Evolutionary conservation across 1,140 invertebrate genomes (phyloP).

Genomic region (Mya arenaria): DNA sequence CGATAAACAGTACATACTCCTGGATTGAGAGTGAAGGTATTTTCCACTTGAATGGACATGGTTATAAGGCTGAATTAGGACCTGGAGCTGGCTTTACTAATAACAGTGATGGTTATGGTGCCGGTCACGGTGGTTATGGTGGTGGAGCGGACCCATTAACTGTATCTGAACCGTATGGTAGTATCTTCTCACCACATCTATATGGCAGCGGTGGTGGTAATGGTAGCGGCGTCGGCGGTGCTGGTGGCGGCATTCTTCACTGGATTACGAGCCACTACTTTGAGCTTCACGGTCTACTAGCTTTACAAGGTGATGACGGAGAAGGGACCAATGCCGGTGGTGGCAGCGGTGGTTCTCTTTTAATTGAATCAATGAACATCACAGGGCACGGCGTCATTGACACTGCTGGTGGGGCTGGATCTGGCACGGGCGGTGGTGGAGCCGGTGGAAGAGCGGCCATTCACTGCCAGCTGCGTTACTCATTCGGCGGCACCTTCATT

Average conservation of each 20-base stretch:
- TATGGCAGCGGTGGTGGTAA: constrained; percentile 72
- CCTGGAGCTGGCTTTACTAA: constrained; percentile 60
- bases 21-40: constrained; percentile 71
- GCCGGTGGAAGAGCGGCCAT: constrained; percentile 70
- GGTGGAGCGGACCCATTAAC: constrained; percentile 54
- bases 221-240: constrained; percentile 67
- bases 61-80: constrained; percentile 60
- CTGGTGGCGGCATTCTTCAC: constrained; percentile 68
- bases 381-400: constrained; percentile 73
- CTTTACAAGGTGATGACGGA: constrained; percentile 65
- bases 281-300: constrained; percentile 69
- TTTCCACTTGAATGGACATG: constrained; percentile 68
- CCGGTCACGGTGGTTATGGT: constrained; percentile 71
- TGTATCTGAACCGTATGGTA: constrained; percentile 63
- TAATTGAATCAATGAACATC: constrained; percentile 71
- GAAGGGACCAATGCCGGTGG: constrained; percentile 65
- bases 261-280: constrained; percentile 69
- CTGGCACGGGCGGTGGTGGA: constrained; percentile 63
- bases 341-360: constrained; percentile 70
- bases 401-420: constrained; percentile 56
- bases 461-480: constrained; percentile 69
- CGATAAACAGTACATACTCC: constrained; percentile 63
- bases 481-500: constrained; percentile 68
- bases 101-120: constrained; percentile 64
- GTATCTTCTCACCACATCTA: constrained; percentile 59